Conservation (phyloP, 2,113 vertebrate species). For the Loxodonta africana region DNA sequence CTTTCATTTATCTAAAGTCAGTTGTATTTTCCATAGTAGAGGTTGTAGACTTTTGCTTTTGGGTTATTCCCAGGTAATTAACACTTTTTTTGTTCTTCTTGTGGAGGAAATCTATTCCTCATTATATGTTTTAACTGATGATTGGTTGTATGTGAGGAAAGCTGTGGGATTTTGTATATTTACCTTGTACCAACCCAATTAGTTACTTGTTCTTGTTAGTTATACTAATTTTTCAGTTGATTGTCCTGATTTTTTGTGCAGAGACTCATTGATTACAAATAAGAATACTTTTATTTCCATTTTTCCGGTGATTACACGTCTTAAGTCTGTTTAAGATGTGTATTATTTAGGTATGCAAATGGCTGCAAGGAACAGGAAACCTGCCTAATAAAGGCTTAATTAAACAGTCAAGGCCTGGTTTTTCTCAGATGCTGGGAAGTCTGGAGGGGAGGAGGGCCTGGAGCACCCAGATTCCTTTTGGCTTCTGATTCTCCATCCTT, state of each 20-base stretch:
- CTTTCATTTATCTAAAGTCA: neutral
- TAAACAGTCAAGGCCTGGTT: neutral
- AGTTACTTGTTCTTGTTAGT: neutral
- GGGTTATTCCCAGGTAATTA: constrained; percentile 17
- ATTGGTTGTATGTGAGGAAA: neutral
- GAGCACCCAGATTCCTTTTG: neutral
- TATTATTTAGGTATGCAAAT: neutral
- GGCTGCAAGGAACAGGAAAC: neutral
- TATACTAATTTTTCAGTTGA: neutral
- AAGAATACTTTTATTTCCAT: neutral
- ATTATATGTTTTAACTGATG: neutral
- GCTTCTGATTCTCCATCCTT: neutral
- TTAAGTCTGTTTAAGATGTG: neutral
- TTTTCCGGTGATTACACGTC: neutral
- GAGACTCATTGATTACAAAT: neutral
- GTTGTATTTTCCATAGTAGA: neutral
- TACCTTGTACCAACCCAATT: neutral
- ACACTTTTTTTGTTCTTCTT: neutral
- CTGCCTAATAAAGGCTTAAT: neutral
- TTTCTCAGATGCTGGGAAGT: neutral
- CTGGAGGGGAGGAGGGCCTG: neutral
- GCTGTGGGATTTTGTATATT: neutral
- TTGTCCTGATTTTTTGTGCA: neutral
- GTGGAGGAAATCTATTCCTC: neutral
- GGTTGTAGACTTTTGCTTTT: neutral